Evolutionary conservation across 2,113 vertebrate genomes (phyloP).

Genomic region (Alces alces): DNA sequence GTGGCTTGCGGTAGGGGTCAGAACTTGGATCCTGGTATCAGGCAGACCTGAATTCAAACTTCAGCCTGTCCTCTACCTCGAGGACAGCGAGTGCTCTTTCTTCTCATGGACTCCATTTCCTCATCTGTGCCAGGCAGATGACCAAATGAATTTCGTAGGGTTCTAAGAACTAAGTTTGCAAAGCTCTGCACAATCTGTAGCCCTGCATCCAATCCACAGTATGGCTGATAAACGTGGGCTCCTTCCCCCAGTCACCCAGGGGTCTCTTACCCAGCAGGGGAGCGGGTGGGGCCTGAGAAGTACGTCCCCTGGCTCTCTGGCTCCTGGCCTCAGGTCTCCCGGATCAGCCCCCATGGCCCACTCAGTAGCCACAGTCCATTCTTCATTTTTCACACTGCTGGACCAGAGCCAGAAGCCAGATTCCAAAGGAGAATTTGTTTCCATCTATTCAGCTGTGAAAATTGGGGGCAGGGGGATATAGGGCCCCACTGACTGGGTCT

Average conservation of each 20-base stretch:
- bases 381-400: not conserved
- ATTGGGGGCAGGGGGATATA: not conserved
- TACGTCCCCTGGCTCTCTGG: not conserved
- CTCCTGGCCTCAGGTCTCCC: not conserved
- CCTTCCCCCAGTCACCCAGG: not conserved
- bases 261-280: not conserved
- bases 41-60: not conserved
- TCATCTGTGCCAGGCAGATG: not conserved
- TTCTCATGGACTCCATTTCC: not conserved
- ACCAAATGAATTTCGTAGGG: not conserved
- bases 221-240: not conserved
- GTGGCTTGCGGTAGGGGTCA: not conserved
- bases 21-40: not conserved
- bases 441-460: not conserved
- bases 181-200: not conserved
- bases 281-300: not conserved
- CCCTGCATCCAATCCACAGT: not conserved
- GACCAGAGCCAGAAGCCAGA: not conserved
- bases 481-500: not conserved
- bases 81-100: not conserved
- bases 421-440: not conserved
- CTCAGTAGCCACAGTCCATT: not conserved
- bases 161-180: not conserved
- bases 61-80: not conserved
- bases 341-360: too few species aligned